phyloP scores from a whole-genome alignment of 2,888 invertebrate species.

The Subacronicta megacephala region DNA sequence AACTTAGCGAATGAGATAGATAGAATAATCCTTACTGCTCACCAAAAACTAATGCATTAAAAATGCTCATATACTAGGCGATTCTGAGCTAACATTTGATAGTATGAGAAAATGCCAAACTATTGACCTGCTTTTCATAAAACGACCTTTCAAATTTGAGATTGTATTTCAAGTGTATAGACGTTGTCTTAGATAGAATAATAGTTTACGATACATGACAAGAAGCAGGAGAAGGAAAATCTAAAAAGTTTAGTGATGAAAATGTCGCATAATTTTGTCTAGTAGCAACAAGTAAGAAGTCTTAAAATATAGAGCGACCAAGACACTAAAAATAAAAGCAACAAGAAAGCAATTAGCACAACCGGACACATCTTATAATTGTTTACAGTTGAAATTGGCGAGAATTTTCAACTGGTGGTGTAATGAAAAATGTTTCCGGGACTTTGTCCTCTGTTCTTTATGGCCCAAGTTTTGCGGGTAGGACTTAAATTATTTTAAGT shows the following conservation, averaged over 20 bases:
- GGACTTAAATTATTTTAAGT: conserved; percentile 86
- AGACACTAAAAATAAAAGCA: conserved; percentile 50
- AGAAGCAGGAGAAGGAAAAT: no score
- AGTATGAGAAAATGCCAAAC: no score
- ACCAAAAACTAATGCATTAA: no score
- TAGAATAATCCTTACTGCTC: no score
- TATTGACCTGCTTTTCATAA: no score
- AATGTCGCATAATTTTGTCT: neutral
- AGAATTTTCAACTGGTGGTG: conserved; percentile 67
- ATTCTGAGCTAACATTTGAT: no score
- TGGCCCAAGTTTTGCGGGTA: conserved; percentile 78
- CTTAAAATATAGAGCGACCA: conserved; percentile 2
- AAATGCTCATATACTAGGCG: no score
- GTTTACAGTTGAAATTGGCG: conserved; percentile 77
- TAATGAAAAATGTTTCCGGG: conserved; percentile 85
- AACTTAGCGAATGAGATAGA: no score
- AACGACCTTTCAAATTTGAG: no score
- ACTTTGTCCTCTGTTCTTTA: conserved; percentile 83
- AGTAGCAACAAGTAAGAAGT: neutral
- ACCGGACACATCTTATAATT: conserved; percentile 80
- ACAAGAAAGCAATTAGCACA: conserved; percentile 68
- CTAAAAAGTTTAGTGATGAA: neutral
- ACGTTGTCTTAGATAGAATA: neutral
- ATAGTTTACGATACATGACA: neutral
- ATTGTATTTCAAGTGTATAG: no score